Evolutionary conservation across 2,888 invertebrate species (phyloP), one percentile per base, ranked within the genome.

Genomic region (Parasteatoda lunata): DNA sequence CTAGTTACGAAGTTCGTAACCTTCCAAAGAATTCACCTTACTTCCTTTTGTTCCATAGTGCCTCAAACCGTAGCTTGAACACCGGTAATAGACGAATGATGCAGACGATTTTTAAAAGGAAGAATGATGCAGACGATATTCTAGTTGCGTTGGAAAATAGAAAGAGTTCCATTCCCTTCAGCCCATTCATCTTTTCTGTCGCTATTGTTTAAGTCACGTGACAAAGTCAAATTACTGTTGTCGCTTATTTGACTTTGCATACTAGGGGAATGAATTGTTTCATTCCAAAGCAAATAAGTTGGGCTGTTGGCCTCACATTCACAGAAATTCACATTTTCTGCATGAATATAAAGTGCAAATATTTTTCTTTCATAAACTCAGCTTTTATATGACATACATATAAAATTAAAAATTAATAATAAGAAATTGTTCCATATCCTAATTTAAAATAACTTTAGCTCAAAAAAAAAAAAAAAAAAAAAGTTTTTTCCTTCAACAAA

Each of bases 141-240:
- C 71, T 49, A 69, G 69, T 69, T 69, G 9, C 11, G 48, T 48
- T 48, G 72, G 51, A 51, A 52, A 51, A 51, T 51, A n/a, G 72
- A 59, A 73, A 54, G 73, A 52, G 54, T 73, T 73, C 54, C 54
- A 73, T 30, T 59, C n/a, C 73, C 73, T 30, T 73, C 54, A 54
- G 73, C 49, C 71, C 8, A 48, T 1, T n/a, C 2, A 13, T n/a
- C 51, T n/a, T 71, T 71, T 49, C 48, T 54, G 45, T 54, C 2
- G 73, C 15, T 8, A 45, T 49, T 51, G 15, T 72, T 72, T 72
- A n/a, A 9, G 6, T 45, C 73, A 73, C 59, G 9, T n/a, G 59
- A 13, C 11, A 59, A 13, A 4, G n/a, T n/a, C n/a, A n/a, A 8
- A 59, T 59, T 59, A n/a, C 59, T 9, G 59, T 59, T 9, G 59